Percentiles rank a stretch among this genome's conserved stretches.
Conservation (phyloP, 2,888 invertebrate genomes). For the Drosophila eohydei region DNA sequence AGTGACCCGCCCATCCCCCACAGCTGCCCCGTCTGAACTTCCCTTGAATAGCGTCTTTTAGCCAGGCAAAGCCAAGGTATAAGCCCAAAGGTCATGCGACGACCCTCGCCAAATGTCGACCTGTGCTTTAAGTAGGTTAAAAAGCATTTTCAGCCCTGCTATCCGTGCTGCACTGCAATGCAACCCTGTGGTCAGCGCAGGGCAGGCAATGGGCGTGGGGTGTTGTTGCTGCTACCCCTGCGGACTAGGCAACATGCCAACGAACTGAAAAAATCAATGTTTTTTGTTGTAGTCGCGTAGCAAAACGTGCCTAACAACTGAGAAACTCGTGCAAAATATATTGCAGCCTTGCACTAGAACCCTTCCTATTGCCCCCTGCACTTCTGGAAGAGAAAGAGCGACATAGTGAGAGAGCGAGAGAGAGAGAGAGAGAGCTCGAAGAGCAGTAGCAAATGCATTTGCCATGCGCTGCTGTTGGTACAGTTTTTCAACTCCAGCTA, state of each 20-base stretch:
- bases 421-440: conserved; percentile 16
- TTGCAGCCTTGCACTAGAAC: conserved; percentile 81
- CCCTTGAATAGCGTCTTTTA: not conserved
- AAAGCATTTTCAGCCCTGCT: conserved; percentile 65
- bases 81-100: conserved; percentile 75
- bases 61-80: conserved; percentile 41
- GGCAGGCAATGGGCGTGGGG: not conserved
- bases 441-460: conserved; percentile 54
- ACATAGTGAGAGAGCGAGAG: conserved; percentile 16
- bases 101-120: conserved; percentile 77
- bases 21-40: not conserved
- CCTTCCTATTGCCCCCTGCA: conserved; percentile 12
- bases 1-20: not conserved
- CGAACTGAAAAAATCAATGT: conserved; percentile 80
- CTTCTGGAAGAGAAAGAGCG: not conserved
- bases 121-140: conserved; percentile 76
- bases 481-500: conserved; percentile 75
- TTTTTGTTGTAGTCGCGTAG: conserved; percentile 14
- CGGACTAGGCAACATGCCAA: conserved; percentile 73
- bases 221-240: not conserved
- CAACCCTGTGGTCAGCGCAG: conserved; percentile 53
- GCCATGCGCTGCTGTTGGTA: conserved; percentile 75
- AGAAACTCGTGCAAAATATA: conserved; percentile 77
- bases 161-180: conserved; percentile 43
- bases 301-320: conserved; percentile 77